Percentiles rank a stretch among this genome's conserved stretches.
Evolutionary conservation across 2,888 invertebrate genomes (phyloP).

Genomic region (Lingula anatina): DNA sequence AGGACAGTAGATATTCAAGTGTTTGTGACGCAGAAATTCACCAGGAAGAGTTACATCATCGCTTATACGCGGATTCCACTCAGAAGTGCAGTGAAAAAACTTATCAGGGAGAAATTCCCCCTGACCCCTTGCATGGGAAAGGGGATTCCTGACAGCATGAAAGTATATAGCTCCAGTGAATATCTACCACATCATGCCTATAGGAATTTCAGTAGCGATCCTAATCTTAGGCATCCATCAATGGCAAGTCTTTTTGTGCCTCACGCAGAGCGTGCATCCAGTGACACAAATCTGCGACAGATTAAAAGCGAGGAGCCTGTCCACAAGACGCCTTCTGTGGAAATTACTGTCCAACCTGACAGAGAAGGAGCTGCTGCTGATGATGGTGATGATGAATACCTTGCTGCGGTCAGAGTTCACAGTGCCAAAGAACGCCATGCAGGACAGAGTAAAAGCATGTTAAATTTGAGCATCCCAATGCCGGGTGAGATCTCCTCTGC

Average conservation of each 20-base stretch:
- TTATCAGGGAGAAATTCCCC: slow-evolving; percentile 31
- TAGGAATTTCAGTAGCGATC: slow-evolving; percentile 22
- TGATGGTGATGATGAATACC: neutral
- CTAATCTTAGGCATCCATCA: slow-evolving; percentile 20
- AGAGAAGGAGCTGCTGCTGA: neutral
- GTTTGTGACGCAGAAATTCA: slow-evolving; percentile 37
- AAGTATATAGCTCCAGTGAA: slow-evolving; percentile 33
- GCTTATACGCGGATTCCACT: slow-evolving; percentile 34
- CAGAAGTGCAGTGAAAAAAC: slow-evolving; percentile 29
- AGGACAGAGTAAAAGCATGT: too few species aligned
- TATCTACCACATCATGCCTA: slow-evolving; percentile 18
- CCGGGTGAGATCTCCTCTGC: neutral
- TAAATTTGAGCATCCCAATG: too few species aligned
- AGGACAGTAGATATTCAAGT: slow-evolving; percentile 35
- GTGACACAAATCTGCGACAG: neutral
- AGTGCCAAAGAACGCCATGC: too few species aligned
- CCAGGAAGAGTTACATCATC: slow-evolving; percentile 30
- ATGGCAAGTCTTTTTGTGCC: neutral
- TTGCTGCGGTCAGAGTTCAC: neutral
- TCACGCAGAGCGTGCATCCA: neutral
- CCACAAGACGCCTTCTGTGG: neutral
- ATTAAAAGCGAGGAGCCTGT: too few species aligned
- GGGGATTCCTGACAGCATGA: slow-evolving; percentile 38
- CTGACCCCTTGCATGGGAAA: slow-evolving; percentile 38
- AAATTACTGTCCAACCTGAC: neutral